Evolutionary conservation across 2,888 invertebrate species (phyloP).

Genomic region (Xanthia icteritia): DNA sequence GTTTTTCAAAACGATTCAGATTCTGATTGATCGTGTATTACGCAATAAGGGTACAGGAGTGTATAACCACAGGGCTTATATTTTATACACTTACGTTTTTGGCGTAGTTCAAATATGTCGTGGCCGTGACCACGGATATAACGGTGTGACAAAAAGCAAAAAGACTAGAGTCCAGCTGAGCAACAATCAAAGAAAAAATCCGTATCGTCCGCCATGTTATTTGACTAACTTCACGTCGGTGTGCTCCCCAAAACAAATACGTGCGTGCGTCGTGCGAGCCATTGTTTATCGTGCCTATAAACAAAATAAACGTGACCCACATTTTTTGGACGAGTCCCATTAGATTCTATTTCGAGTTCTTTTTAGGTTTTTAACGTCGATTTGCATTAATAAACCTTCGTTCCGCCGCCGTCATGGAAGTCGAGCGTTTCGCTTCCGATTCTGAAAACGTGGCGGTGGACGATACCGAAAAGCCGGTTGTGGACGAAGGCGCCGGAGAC

Average conservation of each 20-base stretch:
- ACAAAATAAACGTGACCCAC: conserved; percentile 67
- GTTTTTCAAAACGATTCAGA: too few species aligned
- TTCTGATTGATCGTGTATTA: too few species aligned
- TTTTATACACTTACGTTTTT: background rate
- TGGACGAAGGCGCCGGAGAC: conserved; percentile 86
- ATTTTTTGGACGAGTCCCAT: conserved; percentile 62
- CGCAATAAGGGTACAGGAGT: too few species aligned
- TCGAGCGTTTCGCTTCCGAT: conserved; percentile 85
- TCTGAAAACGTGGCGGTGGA: conserved; percentile 88
- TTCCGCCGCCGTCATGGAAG: conserved; percentile 84
- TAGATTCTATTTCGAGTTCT: conserved; percentile 62
- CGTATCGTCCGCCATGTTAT: conserved; percentile 61
- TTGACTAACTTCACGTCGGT: conserved; percentile 84
- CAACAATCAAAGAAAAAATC: conserved; percentile 34
- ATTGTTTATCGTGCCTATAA: conserved; percentile 76
- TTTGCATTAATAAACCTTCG: conserved; percentile 56
- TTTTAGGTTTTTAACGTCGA: conserved; percentile 46
- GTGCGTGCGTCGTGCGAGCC: conserved; percentile 77
- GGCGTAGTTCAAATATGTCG: background rate
- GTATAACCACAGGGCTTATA: too few species aligned
- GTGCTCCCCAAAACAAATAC: conserved; percentile 88
- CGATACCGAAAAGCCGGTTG: conserved; percentile 79
- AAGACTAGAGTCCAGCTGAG: conserved; percentile 44
- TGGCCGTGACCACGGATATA: background rate
- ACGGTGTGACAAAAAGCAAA: conserved; percentile 36